Evolutionary conservation across 2,797 vertebrate genomes (phyloP).

Genomic region (Botia almorhae): DNA sequence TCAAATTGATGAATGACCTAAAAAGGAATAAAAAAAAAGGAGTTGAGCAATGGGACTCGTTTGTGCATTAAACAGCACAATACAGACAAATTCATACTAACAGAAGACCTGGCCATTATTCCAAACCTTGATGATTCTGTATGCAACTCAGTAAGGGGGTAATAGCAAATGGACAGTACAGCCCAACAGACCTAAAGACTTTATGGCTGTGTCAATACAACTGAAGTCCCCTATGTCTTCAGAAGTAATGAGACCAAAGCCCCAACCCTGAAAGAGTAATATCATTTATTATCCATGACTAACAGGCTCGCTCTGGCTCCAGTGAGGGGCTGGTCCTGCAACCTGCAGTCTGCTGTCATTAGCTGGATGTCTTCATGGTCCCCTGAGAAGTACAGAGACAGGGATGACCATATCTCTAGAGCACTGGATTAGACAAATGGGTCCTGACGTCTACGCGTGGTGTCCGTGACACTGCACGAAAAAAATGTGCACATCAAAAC

Average conservation of each 20-base stretch:
- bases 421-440: slow-evolving; percentile 41
- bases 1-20: slow-evolving; percentile 40
- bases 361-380: slow-evolving; percentile 33
- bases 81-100: slow-evolving; percentile 46
- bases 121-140: slow-evolving; percentile 35
- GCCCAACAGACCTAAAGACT: slow-evolving; percentile 44
- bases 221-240: slow-evolving; percentile 43
- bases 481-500: neutral
- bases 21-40: slow-evolving; percentile 21
- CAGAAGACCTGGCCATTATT: slow-evolving; percentile 44
- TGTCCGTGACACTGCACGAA: neutral
- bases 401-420: slow-evolving; percentile 33
- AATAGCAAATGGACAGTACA: slow-evolving; percentile 49
- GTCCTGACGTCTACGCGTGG: slow-evolving; percentile 20
- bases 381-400: slow-evolving; percentile 28
- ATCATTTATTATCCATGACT: slow-evolving; percentile 62
- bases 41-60: slow-evolving; percentile 9
- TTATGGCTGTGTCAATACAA: slow-evolving; percentile 53
- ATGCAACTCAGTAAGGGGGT: slow-evolving; percentile 24
- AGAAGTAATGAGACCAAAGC: slow-evolving; percentile 53
- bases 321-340: slow-evolving; percentile 20
- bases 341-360: slow-evolving; percentile 48
- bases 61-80: slow-evolving; percentile 23
- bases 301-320: slow-evolving; percentile 52
- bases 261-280: slow-evolving; percentile 50